Base-by-base conservation (phyloP, 2,888 invertebrate genomes). In the Pardosa pseudoannulata region DNA sequence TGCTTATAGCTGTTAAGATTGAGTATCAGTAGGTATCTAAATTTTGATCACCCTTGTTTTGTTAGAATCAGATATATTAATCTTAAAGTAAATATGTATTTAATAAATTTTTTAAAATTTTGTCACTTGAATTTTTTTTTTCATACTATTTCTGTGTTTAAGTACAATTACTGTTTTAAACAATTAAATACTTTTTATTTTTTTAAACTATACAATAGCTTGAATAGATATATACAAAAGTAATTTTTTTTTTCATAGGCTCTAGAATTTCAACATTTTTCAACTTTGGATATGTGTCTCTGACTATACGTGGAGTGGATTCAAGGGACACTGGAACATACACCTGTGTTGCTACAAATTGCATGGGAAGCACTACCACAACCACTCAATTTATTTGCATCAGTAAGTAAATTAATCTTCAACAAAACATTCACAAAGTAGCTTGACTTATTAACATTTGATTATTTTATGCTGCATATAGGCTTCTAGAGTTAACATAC, bases 251-350 rank as follows among this genome's bases (percentile, higher is more conserved):
- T 5, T 75, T 19, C 82, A 23, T 89, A 93, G 93, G 93, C 92
- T 97, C 97, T 62, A 94, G 97, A 92, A 97, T 96, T 88, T 97
- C 97, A 71, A 96, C 96, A 75, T 96, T 96, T 94, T 97, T 96
- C 92, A 97, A 97, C 92, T 97, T 97, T 91, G 97, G 97, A 89
- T 97, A 97, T 91, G 98, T 98, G 75, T 97, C 98, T 9, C 92
- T 99, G 87, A 97, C 97, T 19, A 96, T 99, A 89, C 96, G 96
- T 91, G 95, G 96, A 89, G 95, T 98, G 13, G 96, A 96, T 16
- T 93, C 96, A 72, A 95, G 96, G 90, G 98, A 99, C 92, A 95
- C 96, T 87, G 98, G 98, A 71, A 94, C 94, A 89, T 98, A 97
- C 91, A 96, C 96, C 41, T 97, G 97, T 92, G 94, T 95, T 88